Evolutionary conservation across 1,140 invertebrate genomes (phyloP).

Genomic region (Neotoxoptera formosana): DNA sequence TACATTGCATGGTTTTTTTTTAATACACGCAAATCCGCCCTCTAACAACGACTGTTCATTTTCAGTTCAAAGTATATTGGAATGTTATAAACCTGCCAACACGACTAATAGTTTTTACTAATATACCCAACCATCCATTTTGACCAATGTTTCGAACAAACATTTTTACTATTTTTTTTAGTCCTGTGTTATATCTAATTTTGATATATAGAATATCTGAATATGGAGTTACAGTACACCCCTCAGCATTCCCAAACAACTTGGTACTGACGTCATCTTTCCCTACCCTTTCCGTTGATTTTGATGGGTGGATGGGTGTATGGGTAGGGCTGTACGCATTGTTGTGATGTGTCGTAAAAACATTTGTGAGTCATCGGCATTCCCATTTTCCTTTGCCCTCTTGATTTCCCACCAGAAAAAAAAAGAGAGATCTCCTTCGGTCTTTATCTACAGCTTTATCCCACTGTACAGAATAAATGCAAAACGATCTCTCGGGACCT

Average conservation of each 20-base stretch:
- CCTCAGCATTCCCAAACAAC: neutral
- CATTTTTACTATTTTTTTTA: neutral
- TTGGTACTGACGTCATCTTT: conserved; percentile 34
- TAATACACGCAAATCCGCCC: neutral
- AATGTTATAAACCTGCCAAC: neutral
- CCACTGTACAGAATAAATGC: neutral
- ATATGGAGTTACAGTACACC: conserved; percentile 6
- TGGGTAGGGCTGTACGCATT: neutral
- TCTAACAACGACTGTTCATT: neutral
- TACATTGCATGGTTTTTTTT: neutral
- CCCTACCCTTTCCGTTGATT: conserved; percentile 32
- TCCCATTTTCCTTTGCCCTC: conserved; percentile 10
- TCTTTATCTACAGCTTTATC: conserved; percentile 23
- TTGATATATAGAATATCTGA: too few species aligned
- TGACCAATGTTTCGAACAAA: neutral
- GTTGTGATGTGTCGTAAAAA: conserved; percentile 49
- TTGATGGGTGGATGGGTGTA: neutral
- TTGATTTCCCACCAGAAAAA: conserved; percentile 19
- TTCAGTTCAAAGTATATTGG: neutral
- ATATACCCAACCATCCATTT: neutral
- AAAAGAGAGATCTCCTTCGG: conserved; percentile 13
- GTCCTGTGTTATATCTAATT: neutral
- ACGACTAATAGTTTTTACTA: neutral
- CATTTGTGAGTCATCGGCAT: conserved; percentile 49
- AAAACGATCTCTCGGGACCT: conserved; percentile 25